These are phyloP conservation scores for Tanytarsus gracilentus DNA, from an alignment of 2,888 invertebrate species.

Conservation along the genomic window DNA sequence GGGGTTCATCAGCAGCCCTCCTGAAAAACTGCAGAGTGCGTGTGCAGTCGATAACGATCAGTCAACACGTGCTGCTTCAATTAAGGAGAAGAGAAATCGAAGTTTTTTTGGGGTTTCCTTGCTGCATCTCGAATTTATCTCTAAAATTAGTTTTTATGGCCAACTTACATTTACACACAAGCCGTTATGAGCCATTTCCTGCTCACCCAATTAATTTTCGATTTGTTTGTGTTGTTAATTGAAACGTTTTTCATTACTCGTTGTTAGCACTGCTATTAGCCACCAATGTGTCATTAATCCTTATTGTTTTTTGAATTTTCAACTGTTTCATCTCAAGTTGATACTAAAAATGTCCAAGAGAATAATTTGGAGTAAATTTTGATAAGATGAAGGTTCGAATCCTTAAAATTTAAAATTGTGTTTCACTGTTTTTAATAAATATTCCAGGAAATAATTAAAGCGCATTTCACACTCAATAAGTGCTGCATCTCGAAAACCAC, in stretches of 20 bases:
- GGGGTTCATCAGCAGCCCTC: neutral
- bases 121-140: neutral
- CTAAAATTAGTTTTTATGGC: conserved; percentile 23
- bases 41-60: conserved; percentile 26
- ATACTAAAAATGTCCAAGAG: neutral
- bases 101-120: conserved; percentile 2
- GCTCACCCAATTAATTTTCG: conserved; percentile 28
- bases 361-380: too few species aligned
- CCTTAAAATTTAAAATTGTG: too few species aligned
- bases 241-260: conserved; percentile 13
- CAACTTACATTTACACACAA: neutral
- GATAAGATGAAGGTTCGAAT: too few species aligned
- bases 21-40: conserved; percentile 9
- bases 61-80: conserved; percentile 17
- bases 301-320: conserved; percentile 13
- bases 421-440: too few species aligned
- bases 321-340: neutral
- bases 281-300: conserved; percentile 25
- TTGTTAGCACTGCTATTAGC: conserved; percentile 23
- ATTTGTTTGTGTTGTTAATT: conserved; percentile 28
- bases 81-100: neutral
- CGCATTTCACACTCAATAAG: too few species aligned
- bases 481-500: too few species aligned
- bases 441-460: too few species aligned
- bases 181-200: conserved; percentile 23